phyloP scores from a whole-genome alignment of 1,140 invertebrate genomes.

The Drosophila bocki region DNA sequence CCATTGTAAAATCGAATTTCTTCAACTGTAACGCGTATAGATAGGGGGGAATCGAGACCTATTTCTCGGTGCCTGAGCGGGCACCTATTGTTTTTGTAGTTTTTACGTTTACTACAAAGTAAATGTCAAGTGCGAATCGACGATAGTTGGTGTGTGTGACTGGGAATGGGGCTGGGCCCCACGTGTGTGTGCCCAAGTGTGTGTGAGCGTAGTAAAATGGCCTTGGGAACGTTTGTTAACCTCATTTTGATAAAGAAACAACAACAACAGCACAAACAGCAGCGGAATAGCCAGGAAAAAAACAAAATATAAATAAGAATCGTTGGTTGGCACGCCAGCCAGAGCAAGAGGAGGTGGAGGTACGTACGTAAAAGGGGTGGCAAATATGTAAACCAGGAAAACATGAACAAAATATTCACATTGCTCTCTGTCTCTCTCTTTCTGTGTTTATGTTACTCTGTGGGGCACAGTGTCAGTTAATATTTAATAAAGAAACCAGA shows the following conservation, averaged over 20 bases:
- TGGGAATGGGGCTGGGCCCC: slow-evolving; percentile 28
- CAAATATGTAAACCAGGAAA: slow-evolving; percentile 44
- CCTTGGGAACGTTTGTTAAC: slow-evolving; percentile 82
- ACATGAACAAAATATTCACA: slow-evolving; percentile 33
- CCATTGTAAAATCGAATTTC: neutral
- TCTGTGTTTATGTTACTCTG: slow-evolving; percentile 3
- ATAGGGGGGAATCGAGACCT: slow-evolving; percentile 26
- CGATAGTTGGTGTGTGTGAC: slow-evolving; percentile 32
- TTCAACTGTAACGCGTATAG: slow-evolving; percentile 30
- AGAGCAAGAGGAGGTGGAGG: neutral
- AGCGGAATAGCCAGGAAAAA: slow-evolving; percentile 29
- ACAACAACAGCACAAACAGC: slow-evolving; percentile 24
- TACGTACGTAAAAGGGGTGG: slow-evolving; percentile 14
- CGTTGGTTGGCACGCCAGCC: slow-evolving; percentile 65
- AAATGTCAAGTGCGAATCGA: slow-evolving; percentile 81
- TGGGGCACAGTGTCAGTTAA: slow-evolving; percentile 49
- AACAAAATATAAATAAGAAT: slow-evolving; percentile 59
- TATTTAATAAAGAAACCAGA: slow-evolving; percentile 36
- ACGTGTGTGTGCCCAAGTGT: slow-evolving; percentile 4
- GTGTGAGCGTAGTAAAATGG: slow-evolving; percentile 67
- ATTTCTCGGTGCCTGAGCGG: slow-evolving; percentile 14
- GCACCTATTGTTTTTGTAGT: slow-evolving; percentile 44
- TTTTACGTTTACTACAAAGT: slow-evolving; percentile 72
- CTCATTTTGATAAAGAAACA: slow-evolving; percentile 75
- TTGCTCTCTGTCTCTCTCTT: neutral